Percentiles rank a stretch among this genome's conserved stretches.
phyloP scores from a whole-genome alignment of 2,888 invertebrate genomes.

The Uropetala carovei region DNA sequence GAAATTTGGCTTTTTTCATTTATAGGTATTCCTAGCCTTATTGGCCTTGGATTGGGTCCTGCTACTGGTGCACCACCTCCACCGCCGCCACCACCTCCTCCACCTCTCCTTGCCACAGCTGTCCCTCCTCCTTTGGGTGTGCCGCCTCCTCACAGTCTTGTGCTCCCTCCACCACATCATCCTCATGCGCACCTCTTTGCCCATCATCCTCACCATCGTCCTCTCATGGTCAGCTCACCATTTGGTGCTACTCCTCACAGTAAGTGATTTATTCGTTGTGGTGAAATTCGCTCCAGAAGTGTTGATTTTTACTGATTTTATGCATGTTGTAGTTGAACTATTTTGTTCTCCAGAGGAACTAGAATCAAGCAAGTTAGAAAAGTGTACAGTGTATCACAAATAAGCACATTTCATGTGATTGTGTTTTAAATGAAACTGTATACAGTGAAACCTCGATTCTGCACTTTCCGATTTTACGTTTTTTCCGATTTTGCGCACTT shows the following conservation, averaged over 20 bases:
- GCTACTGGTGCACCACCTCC: constrained; percentile 68
- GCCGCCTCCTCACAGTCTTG: constrained; percentile 73
- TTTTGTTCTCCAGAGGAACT: not conserved
- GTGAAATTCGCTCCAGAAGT: not conserved
- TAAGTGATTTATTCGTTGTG: not conserved
- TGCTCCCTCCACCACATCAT: constrained; percentile 74
- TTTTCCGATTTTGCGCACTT: too few species aligned
- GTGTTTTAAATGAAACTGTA: too few species aligned
- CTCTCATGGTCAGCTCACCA: constrained; percentile 44
- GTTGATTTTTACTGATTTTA: not conserved
- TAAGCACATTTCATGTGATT: too few species aligned
- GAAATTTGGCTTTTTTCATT: not conserved
- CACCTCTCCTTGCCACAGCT: constrained; percentile 69
- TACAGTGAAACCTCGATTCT: too few species aligned
- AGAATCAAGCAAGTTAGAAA: too few species aligned
- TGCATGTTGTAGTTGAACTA: not conserved
- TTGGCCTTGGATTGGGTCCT: constrained; percentile 53
- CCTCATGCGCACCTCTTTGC: constrained; percentile 56
- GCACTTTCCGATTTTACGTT: too few species aligned
- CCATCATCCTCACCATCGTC: constrained; percentile 54
- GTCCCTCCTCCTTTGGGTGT: constrained; percentile 73
- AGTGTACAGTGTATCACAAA: too few species aligned
- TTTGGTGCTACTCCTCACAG: constrained; percentile 54
- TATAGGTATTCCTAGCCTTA: constrained; percentile 45
- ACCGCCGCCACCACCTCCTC: constrained; percentile 69